These are phyloP conservation scores for Temnothorax rugatulus DNA, from an alignment of 2,888 invertebrate species.

Conservation along the genomic window DNA sequence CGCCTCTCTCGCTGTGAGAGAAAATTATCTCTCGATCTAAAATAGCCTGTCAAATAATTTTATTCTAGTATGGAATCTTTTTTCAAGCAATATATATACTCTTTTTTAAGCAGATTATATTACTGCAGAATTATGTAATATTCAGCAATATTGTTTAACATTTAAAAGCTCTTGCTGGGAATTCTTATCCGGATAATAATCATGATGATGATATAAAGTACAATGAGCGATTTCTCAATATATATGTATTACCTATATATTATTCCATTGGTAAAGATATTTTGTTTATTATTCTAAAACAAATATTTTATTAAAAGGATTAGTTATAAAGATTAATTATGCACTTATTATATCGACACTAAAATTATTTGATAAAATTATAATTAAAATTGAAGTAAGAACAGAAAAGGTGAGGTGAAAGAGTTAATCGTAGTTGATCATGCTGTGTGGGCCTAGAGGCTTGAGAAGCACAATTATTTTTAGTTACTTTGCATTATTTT, in stretches of 20 bases:
- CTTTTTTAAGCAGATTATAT: neutral
- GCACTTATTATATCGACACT: neutral
- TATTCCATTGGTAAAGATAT: neutral
- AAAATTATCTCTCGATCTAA: neutral
- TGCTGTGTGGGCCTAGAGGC: slow-evolving; percentile 23
- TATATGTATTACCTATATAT: neutral
- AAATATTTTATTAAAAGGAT: slow-evolving; percentile 11
- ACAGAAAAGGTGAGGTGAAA: slow-evolving; percentile 1
- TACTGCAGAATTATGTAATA: neutral
- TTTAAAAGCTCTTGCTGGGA: neutral
- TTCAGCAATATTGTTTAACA: neutral
- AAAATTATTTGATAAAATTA: neutral
- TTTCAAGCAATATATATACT: neutral
- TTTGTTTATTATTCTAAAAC: neutral
- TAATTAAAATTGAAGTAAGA: neutral
- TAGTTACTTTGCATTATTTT: slow-evolving; percentile 2
- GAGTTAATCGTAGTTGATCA: slow-evolving; percentile 3
- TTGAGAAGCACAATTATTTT: slow-evolving; percentile 4
- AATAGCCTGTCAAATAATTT: neutral
- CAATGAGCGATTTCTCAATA: neutral
- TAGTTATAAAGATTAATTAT: neutral
- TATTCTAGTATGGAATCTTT: neutral
- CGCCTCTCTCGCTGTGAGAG: neutral
- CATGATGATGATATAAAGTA: neutral
- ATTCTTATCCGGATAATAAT: neutral